Base-by-base conservation (phyloP, 2,888 invertebrate genomes). In the Oscheius sp. region DNA sequence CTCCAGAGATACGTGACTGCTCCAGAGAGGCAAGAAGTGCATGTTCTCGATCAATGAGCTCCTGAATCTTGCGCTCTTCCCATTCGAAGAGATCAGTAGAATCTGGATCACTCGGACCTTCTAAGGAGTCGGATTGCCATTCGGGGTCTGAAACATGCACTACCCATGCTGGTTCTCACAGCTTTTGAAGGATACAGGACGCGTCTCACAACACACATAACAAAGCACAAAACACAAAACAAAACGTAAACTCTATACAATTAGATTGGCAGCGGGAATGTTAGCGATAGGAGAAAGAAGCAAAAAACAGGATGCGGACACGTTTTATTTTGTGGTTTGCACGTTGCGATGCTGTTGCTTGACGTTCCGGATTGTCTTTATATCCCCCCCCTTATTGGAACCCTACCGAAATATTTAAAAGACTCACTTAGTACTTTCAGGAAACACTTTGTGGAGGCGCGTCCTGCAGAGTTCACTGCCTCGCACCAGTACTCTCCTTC, bases 401-500 rank as follows among this genome's bases (percentile, higher is more conserved):
- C 32, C 5, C 32, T 32, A 29, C 21, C 55, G 55, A 21, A 29
- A 21, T 55, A 29, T 55, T 13, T 21, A 55, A 55, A 68, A 37
- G 55, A 84, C 86, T 81, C 70, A 85, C 86, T 81, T 73, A 80
- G 76, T 21, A 87, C 80, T 75, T 82, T 82, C 55, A 87, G 73
- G 75, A 82, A 88, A 60, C 84, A 83, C 29, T 83, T 83, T 88
- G 94, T 94, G 88, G 93, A 92, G 86, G 93, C 93, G 92, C 93
- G 93, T 82, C 98, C 98, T 86, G 93, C 92, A 85, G 93, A 92
- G 91, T 96, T 96, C 70, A 92, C 91, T 66, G 95, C 96, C 86
- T 92, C 92, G 90, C 95, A 95, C 76, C 92, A 92, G 90, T 96
- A 96, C 89, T 92, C 93, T 72, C 96, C 96, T 86, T 94, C 93